phyloP scores from a whole-genome alignment of 1,140 invertebrate species.

The Archivesica marissinica region DNA sequence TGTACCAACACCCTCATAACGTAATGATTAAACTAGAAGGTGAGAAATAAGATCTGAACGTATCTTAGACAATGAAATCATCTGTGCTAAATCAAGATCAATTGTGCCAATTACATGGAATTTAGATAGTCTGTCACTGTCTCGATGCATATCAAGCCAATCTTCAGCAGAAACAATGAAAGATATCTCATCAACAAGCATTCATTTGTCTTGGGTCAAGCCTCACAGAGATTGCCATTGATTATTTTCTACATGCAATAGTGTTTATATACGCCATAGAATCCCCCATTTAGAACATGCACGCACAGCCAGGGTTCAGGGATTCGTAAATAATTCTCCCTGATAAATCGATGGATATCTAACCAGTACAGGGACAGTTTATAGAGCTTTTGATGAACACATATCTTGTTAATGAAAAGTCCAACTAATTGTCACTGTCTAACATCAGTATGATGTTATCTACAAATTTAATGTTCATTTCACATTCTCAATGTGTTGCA shows the following conservation, averaged over 20 bases:
- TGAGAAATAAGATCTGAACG: too few species aligned
- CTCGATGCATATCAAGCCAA: conserved; percentile 3
- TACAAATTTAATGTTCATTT: too few species aligned
- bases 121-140: conserved; percentile 8
- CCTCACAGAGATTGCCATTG: conserved; percentile 16
- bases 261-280: conserved; percentile 16
- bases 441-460: too few species aligned
- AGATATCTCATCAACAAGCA: conserved; percentile 24
- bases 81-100: too few species aligned
- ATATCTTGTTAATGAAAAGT: conserved; percentile 11
- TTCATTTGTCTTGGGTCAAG: conserved; percentile 18
- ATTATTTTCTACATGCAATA: conserved; percentile 12
- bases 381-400: background rate
- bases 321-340: conserved; percentile 24
- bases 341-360: conserved; percentile 34
- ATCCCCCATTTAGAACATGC: conserved; percentile 25
- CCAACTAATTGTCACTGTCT: conserved; percentile 10
- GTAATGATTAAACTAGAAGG: too few species aligned
- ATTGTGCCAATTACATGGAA: background rate
- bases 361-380: conserved; percentile 2
- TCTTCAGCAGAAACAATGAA: conserved; percentile 19
- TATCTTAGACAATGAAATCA: too few species aligned
- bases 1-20: too few species aligned
- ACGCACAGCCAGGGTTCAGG: background rate
- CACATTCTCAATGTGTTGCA: too few species aligned